phyloP scores from a whole-genome alignment of 2,797 vertebrate genomes.

The Anguilla pacifica region DNA sequence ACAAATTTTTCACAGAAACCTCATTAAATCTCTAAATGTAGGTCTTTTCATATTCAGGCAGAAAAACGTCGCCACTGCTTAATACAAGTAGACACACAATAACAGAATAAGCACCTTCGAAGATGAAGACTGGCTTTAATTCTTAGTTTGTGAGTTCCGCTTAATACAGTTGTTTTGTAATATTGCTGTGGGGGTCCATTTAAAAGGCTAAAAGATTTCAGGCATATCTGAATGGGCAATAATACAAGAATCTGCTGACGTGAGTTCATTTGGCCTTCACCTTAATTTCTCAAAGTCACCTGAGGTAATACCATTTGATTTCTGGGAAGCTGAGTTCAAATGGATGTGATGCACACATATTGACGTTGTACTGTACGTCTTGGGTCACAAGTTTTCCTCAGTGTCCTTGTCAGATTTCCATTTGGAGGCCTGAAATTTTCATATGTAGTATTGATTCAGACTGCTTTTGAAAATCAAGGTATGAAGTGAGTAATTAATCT shows the following conservation, averaged over 20 bases:
- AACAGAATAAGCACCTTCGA: conserved; percentile 50
- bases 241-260: conserved; percentile 21
- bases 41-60: conserved; percentile 38
- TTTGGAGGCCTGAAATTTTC: background rate
- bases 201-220: background rate
- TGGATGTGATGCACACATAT: conserved; percentile 9
- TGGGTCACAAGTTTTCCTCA: background rate
- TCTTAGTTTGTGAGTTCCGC: conserved; percentile 40
- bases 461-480: conserved; percentile 21
- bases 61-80: conserved; percentile 46
- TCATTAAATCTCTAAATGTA: conserved; percentile 51
- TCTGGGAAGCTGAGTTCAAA: background rate
- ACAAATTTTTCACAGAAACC: conserved; percentile 43
- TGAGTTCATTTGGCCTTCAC: conserved; percentile 13
- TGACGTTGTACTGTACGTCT: conserved; percentile 7
- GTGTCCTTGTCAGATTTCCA: conserved; percentile 20
- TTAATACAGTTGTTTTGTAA: conserved; percentile 53
- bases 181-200: conserved; percentile 17
- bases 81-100: conserved; percentile 39
- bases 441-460: conserved; percentile 12
- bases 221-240: background rate
- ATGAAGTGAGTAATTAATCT: conserved; percentile 20
- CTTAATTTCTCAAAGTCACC: background rate
- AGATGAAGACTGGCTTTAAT: conserved; percentile 45
- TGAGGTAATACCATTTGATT: conserved; percentile 26